These are phyloP conservation scores for Euspilapteryx auroguttella DNA, from an alignment of 2,888 invertebrate genomes.

Conservation along the genomic window DNA sequence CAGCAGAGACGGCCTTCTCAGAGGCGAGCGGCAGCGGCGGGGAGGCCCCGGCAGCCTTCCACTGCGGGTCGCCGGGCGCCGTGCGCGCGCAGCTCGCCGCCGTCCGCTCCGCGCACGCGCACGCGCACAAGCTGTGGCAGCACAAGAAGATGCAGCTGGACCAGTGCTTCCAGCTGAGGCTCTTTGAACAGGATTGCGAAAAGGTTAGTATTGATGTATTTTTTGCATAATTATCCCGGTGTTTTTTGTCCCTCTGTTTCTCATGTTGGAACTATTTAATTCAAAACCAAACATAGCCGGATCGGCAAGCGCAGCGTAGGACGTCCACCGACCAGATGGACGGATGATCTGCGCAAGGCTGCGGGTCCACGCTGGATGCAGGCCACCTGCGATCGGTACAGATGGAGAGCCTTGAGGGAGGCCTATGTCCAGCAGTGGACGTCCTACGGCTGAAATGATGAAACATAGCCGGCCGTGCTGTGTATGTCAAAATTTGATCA, in stretches of 20 bases:
- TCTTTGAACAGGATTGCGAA: slow-evolving; percentile 97
- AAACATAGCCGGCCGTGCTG: too few species aligned
- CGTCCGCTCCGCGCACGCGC: slow-evolving; percentile 87
- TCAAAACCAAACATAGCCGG: too few species aligned
- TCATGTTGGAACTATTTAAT: not conserved
- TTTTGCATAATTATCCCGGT: slow-evolving; percentile 11
- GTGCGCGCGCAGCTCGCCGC: slow-evolving; percentile 84
- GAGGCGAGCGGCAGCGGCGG: slow-evolving; percentile 69
- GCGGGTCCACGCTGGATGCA: too few species aligned
- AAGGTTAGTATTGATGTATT: slow-evolving; percentile 76
- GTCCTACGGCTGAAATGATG: too few species aligned
- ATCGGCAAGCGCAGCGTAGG: too few species aligned
- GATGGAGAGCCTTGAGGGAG: too few species aligned
- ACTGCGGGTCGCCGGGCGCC: slow-evolving; percentile 69
- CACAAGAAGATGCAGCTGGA: slow-evolving; percentile 92
- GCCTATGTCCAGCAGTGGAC: too few species aligned
- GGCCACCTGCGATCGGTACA: too few species aligned
- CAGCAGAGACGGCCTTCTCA: slow-evolving; percentile 42
- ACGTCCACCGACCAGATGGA: too few species aligned
- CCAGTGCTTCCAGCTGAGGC: slow-evolving; percentile 92
- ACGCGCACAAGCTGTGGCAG: slow-evolving; percentile 92
- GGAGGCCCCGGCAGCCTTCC: slow-evolving; percentile 71
- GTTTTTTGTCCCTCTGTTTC: not conserved
- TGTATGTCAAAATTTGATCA: too few species aligned
- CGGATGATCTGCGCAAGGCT: too few species aligned